Conservation (phyloP, 2,113 vertebrate species). For the Oostethus manadensis region DNA sequence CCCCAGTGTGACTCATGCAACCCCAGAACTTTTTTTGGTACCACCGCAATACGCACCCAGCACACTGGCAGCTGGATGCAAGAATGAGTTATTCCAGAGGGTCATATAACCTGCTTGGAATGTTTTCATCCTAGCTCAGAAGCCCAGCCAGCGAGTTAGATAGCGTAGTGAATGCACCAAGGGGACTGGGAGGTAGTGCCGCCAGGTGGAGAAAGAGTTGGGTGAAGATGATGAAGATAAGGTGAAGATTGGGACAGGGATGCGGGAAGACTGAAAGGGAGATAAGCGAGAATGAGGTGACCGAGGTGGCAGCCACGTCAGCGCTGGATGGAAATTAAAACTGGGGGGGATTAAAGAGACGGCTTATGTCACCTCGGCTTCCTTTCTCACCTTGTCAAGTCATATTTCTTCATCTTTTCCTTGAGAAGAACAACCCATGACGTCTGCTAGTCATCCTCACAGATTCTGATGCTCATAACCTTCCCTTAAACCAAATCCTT, state of each 20-base stretch:
- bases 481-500: slow-evolving; percentile 52
- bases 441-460: slow-evolving; percentile 46
- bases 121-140: not conserved
- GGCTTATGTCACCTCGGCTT: slow-evolving; percentile 40
- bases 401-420: slow-evolving; percentile 30
- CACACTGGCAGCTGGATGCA: slow-evolving; percentile 2
- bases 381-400: slow-evolving; percentile 25
- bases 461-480: slow-evolving; percentile 36
- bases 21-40: too few relatives aligned
- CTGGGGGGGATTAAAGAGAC: slow-evolving; percentile 35
- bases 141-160: not conserved
- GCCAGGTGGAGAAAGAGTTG: not conserved
- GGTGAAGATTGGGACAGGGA: slow-evolving; percentile 14
- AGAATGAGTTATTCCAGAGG: too few relatives aligned
- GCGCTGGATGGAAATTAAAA: slow-evolving; percentile 53
- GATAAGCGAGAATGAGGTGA: slow-evolving; percentile 29
- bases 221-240: slow-evolving; percentile 25
- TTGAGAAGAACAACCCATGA: slow-evolving; percentile 31
- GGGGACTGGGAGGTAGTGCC: not conserved
- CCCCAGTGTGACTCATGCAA: too few relatives aligned
- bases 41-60: not conserved
- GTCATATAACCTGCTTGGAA: not conserved
- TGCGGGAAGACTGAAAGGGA: slow-evolving; percentile 10
- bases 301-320: slow-evolving; percentile 24
- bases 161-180: not conserved